These are phyloP conservation scores for Struthio camelus DNA, from an alignment of 2,113 vertebrate species.

Conservation along the genomic window DNA sequence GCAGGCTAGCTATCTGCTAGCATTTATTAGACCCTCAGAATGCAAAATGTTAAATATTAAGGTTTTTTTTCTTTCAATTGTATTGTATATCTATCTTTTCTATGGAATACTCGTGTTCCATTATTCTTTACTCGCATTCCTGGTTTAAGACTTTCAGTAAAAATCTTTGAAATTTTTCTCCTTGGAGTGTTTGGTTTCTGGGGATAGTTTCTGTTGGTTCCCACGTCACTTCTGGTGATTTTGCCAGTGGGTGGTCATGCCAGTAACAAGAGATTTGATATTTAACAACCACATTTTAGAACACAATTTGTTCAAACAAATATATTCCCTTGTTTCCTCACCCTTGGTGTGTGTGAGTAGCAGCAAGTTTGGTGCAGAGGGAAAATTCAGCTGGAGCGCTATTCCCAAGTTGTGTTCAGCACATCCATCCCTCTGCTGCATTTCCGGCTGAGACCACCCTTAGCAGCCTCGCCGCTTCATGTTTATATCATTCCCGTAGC, in stretches of 20 bases:
- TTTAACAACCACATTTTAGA: neutral
- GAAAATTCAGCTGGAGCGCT: neutral
- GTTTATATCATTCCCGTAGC: neutral
- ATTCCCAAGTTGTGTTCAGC: neutral
- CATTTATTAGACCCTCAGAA: neutral
- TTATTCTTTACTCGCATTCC: neutral
- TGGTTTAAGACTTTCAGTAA: neutral
- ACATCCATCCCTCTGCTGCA: no score
- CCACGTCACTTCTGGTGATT: neutral
- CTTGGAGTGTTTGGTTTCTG: neutral
- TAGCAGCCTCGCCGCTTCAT: neutral
- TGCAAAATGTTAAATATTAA: neutral
- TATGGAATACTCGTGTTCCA: neutral
- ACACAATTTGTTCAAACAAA: neutral
- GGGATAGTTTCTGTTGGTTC: neutral
- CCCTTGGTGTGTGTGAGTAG: neutral
- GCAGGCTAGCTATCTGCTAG: neutral
- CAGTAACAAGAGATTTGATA: neutral
- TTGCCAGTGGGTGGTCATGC: accelerated
- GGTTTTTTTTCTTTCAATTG: neutral
- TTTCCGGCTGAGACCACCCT: neutral
- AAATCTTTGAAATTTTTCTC: neutral
- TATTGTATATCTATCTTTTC: neutral
- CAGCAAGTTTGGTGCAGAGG: neutral
- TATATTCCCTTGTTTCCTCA: neutral